Evolutionary conservation across 2,888 invertebrate species (phyloP).

Genomic region (Temnothorax ravouxi): DNA sequence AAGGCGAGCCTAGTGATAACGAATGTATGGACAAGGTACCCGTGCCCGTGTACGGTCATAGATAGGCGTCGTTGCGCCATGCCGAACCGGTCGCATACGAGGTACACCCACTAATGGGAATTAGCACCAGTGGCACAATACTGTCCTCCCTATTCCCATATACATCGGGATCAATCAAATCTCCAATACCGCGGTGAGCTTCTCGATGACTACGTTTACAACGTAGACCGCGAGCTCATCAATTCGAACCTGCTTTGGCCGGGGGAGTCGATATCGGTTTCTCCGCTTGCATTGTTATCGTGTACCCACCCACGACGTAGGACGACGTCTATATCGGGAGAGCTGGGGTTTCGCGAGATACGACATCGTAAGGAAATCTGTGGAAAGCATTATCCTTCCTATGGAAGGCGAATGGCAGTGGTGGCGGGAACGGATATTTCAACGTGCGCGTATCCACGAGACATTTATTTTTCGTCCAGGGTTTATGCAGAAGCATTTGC

Average conservation of each 20-base stretch:
- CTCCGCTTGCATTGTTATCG: conserved; percentile 76
- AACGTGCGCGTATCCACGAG: conserved; percentile 36
- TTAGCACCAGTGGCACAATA: conserved; percentile 76
- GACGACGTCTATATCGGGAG: conserved; percentile 33
- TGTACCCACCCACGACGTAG: conserved; percentile 51
- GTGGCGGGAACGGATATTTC: conserved; percentile 59
- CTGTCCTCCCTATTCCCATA: conserved; percentile 71
- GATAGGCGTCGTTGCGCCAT: conserved; percentile 56
- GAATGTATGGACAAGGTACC: conserved; percentile 70
- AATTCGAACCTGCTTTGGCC: conserved; percentile 70
- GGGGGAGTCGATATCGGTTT: conserved; percentile 77
- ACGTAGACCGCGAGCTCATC: conserved; percentile 78
- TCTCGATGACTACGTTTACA: conserved; percentile 80
- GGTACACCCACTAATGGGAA: conserved; percentile 77
- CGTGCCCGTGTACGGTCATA: conserved; percentile 59
- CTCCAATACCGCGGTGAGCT: conserved; percentile 76
- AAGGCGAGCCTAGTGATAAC: conserved; percentile 72
- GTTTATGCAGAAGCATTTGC: conserved; percentile 43
- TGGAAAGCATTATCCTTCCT: conserved; percentile 55
- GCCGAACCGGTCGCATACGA: conserved; percentile 63
- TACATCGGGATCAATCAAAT: conserved; percentile 79
- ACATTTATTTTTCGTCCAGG: conserved; percentile 50
- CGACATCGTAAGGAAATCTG: conserved; percentile 61
- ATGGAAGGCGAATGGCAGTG: conserved; percentile 25
- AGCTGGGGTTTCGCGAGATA: conserved; percentile 33